Conservation (phyloP, 2,888 invertebrate genomes). For the Galerucella pusilla region DNA sequence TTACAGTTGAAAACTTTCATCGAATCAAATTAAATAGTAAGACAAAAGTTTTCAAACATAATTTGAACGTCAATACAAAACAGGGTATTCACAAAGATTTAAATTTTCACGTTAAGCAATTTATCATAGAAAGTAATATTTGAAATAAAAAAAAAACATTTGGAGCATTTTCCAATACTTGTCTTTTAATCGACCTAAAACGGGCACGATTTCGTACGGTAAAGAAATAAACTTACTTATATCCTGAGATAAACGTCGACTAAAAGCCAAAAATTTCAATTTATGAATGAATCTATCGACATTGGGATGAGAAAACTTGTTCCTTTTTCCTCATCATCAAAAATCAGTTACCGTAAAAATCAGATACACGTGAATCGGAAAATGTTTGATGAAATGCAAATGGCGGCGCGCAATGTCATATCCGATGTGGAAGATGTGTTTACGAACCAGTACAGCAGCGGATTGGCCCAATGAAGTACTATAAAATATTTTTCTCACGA, state of each 20-base stretch:
- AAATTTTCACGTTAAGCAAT: no score
- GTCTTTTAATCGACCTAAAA: no score
- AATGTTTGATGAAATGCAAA: constrained; percentile 50
- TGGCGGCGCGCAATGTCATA: constrained; percentile 46
- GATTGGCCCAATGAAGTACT: background rate
- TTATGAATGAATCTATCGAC: constrained; percentile 22
- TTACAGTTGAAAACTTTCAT: no score
- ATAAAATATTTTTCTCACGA: background rate
- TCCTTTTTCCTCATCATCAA: constrained; percentile 40
- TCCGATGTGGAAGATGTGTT: constrained; percentile 47
- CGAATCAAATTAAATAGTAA: no score
- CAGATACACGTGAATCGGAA: constrained; percentile 49
- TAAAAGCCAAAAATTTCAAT: constrained; percentile 24
- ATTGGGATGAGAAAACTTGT: background rate
- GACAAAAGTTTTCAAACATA: no score
- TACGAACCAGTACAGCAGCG: constrained; percentile 29
- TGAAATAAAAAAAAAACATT: no score
- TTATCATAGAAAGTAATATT: no score
- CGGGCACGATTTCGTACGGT: constrained; percentile 6
- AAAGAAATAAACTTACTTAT: constrained; percentile 4
- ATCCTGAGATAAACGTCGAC: constrained; percentile 5
- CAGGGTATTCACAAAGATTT: no score
- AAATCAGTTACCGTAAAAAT: constrained; percentile 47
- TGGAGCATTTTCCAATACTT: no score
- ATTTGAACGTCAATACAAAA: no score